Percentiles rank a stretch among this genome's conserved stretches.
These are phyloP conservation scores for Pygoscelis adeliae DNA, from an alignment of 2,113 vertebrate genomes.

Conservation along the genomic window DNA sequence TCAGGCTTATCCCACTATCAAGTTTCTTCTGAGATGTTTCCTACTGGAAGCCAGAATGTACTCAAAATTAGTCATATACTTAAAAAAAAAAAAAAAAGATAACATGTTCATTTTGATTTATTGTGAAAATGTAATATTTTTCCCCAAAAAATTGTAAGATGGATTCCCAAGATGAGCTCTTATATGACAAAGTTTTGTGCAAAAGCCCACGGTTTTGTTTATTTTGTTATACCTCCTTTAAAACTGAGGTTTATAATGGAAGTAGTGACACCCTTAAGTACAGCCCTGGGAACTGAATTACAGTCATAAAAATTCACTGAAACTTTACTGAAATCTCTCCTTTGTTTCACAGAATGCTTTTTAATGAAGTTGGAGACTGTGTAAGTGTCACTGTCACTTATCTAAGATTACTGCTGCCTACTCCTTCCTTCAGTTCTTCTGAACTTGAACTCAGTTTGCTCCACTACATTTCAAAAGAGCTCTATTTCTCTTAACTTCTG, in stretches of 20 bases:
- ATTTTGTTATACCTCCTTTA: not conserved
- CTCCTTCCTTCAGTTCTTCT: not conserved
- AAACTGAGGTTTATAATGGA: not conserved
- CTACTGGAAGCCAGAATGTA: not conserved
- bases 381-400: not conserved
- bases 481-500: not conserved
- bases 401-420: not conserved
- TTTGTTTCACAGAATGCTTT: not conserved
- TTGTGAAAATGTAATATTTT: not conserved
- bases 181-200: not conserved
- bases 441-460: not conserved
- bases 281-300: not conserved
- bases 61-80: not conserved
- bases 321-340: not conserved
- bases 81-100: not conserved
- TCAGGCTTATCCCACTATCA: not conserved
- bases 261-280: not conserved
- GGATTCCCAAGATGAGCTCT: not conserved
- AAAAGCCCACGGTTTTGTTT: not conserved
- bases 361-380: not conserved
- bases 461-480: not conserved
- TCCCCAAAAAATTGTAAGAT: accelerated
- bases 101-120: not conserved
- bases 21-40: not conserved
- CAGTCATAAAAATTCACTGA: not conserved